Evolutionary conservation across 2,797 vertebrate species (phyloP), one percentile per base, ranked within the genome.

Genomic region (Chromobotia macracanthus): DNA sequence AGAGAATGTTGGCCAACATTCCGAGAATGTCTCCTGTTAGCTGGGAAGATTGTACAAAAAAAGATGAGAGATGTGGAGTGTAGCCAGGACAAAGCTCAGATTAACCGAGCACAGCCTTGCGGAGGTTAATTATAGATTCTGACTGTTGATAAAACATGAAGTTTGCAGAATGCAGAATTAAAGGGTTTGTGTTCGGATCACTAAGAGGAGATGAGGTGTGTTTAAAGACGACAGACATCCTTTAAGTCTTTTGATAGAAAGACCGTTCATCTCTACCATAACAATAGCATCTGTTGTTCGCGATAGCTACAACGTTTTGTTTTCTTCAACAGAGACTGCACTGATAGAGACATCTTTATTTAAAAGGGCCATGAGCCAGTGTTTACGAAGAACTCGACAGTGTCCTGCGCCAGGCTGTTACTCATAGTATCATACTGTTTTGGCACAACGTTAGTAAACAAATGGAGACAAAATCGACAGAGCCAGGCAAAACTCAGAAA

Each of bases 311-410:
- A 63, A 21, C 28, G 41, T 38, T 60, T 48, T 60, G 67, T 53
- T 74, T 50, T 55, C 68, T 51, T 75, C n/a, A 65, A 12, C 51
- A 66, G 58, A 6, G 56, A 15, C 58, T 72, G 46, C 46, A 12
- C 64, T 51, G 70, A 84, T 82, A 50, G 66, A 82, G 80, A 80
- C 67, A 80, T 82, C 66, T 86, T 82, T 84, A 76, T 86, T 83
- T 75, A 68, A 78, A 68, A 82, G 35, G 72, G 77, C 77, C 2
- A 23, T 12, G 73, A 35, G 77, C 82, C 84, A 86, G 77, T 58
- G 28, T 76, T 84, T 82, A 72, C 16, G 7, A 28, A 35, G 77
- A 63, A 64, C 53, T 63, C 70, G 50, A 73, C 44, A 64, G 68
- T 28, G 18, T 65, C 68, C 56, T 61, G 67, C 41, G 67, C 78